Evolutionary conservation across 2,888 invertebrate genomes (phyloP).

Genomic region (Dynastes maya): DNA sequence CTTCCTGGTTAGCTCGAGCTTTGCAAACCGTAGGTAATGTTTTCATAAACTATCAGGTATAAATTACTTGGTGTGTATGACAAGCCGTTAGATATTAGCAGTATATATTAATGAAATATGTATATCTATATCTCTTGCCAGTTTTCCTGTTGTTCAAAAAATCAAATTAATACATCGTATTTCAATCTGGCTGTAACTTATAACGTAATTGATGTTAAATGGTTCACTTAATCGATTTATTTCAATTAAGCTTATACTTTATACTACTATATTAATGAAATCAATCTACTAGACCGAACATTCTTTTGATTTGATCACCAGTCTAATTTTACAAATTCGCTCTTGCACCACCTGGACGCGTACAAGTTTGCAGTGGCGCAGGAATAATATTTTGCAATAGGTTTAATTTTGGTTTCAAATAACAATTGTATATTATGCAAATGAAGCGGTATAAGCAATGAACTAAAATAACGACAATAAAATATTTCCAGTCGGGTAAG

Average conservation of each 20-base stretch:
- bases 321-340: constrained; percentile 10
- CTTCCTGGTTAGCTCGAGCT: too few species aligned
- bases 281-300: background rate
- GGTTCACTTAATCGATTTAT: constrained; percentile 31
- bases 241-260: constrained; percentile 20
- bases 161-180: constrained; percentile 28
- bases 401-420: background rate
- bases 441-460: background rate
- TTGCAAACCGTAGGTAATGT: background rate
- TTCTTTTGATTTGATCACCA: constrained; percentile 9
- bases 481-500: background rate
- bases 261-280: constrained; percentile 35
- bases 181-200: constrained; percentile 21
- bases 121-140: background rate
- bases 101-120: constrained; percentile 25
- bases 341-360: background rate
- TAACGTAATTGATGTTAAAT: constrained; percentile 22
- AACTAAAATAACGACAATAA: background rate
- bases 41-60: background rate
- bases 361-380: constrained; percentile 15
- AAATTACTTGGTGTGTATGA: constrained; percentile 8
- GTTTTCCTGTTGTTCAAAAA: background rate
- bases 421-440: background rate
- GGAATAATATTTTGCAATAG: too few species aligned
- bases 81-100: constrained; percentile 15